A percentile compares a stretch with the other conserved stretches of the same genome.
Conservation (phyloP, 2,888 invertebrate species). For the Hemistola chrysoprasaria region DNA sequence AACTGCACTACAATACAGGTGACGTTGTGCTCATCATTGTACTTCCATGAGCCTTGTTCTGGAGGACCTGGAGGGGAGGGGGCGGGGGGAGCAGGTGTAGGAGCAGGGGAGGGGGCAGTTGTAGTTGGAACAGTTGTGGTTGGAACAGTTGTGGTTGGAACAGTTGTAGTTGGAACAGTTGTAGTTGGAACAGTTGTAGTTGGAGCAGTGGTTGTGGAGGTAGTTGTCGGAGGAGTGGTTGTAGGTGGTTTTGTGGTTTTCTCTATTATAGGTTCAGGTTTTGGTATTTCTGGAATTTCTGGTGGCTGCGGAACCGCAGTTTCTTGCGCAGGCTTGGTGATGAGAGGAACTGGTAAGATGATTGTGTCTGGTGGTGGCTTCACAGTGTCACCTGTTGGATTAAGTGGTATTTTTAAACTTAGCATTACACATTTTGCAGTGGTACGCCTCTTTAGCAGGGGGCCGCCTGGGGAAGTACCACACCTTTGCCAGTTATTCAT, state of each 20-base stretch:
- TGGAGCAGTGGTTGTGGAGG: slow-evolving; percentile 16
- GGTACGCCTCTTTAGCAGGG: no score
- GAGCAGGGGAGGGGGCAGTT: slow-evolving; percentile 61
- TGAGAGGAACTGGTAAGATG: not conserved
- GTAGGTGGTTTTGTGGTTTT: slow-evolving; percentile 20
- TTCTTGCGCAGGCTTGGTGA: no score
- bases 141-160: slow-evolving; percentile 57
- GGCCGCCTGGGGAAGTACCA: no score
- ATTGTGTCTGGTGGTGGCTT: not conserved
- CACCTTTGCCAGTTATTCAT: no score
- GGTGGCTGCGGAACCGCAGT: not conserved
- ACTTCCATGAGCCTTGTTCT: slow-evolving; percentile 56
- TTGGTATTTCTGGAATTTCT: no score
- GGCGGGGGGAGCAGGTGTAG: slow-evolving; percentile 45
- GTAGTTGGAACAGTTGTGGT: slow-evolving; percentile 66
- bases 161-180: slow-evolving; percentile 42
- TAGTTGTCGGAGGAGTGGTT: slow-evolving; percentile 32
- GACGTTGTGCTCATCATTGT: slow-evolving; percentile 55
- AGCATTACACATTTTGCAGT: no score
- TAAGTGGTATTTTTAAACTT: no score
- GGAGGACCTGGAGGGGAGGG: slow-evolving; percentile 52
- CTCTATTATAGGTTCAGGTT: no score
- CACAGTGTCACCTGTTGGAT: not conserved
- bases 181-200: slow-evolving; percentile 33
- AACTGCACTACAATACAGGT: slow-evolving; percentile 86